phyloP scores from a whole-genome alignment of 2,797 vertebrate species.

The Halcyon smyrnensis region DNA sequence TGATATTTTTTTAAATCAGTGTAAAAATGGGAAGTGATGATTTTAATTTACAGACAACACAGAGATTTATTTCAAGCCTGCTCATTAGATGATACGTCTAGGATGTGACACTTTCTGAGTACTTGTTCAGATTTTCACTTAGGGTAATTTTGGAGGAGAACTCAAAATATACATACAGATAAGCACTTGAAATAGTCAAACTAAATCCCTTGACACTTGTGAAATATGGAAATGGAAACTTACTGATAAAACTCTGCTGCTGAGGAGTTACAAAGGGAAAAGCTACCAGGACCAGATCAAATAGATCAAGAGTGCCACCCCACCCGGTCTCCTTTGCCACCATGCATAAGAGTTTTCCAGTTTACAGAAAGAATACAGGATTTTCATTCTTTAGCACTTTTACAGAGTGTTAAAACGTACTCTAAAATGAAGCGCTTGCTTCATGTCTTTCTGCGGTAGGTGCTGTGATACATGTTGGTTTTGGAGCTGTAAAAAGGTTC shows the following conservation, averaged over 20 bases:
- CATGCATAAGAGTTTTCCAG: neutral
- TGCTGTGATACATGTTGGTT: neutral
- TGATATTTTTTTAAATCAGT: neutral
- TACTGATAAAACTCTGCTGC: neutral
- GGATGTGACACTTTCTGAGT: neutral
- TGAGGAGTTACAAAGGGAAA: neutral
- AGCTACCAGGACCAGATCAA: neutral
- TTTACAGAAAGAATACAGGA: neutral
- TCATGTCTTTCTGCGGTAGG: neutral
- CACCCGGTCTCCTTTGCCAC: neutral
- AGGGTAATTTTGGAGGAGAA: neutral
- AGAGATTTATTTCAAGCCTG: neutral
- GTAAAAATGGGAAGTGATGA: neutral
- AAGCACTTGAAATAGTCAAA: neutral
- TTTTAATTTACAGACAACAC: neutral
- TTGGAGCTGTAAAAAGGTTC: neutral
- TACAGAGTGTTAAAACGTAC: neutral
- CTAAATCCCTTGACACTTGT: neutral
- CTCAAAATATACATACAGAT: neutral
- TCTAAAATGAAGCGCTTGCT: neutral
- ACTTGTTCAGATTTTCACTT: neutral
- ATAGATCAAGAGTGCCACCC: neutral
- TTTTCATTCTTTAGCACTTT: neutral
- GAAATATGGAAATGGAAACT: neutral
- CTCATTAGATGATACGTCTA: neutral